A percentile compares a stretch with the other conserved stretches of the same genome.
Evolutionary conservation across 1,140 invertebrate species (phyloP).

Genomic region (Calephelis virginiensis): DNA sequence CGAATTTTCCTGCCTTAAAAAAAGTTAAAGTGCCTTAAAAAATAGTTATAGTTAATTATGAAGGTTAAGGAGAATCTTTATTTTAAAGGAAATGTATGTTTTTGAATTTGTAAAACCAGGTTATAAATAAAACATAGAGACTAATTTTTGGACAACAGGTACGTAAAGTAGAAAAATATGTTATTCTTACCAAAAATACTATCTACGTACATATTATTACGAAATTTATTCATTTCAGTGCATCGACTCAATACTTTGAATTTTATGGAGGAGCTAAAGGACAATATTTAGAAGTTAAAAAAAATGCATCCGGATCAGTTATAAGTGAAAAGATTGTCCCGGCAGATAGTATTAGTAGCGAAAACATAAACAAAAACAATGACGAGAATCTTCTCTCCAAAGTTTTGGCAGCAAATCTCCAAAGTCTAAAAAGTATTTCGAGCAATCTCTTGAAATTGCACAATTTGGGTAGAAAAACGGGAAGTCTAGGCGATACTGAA

Average conservation of each 20-base stretch:
- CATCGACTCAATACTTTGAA: constrained; percentile 64
- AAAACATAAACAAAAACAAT: constrained; percentile 58
- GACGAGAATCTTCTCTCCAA: constrained; percentile 56
- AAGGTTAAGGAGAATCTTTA: too few relatives aligned
- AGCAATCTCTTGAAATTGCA: constrained; percentile 49
- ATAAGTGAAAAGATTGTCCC: constrained; percentile 74
- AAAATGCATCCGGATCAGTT: constrained; percentile 74
- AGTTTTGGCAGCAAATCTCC: constrained; percentile 54
- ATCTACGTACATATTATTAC: too few relatives aligned
- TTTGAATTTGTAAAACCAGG: too few relatives aligned
- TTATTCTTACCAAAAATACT: too few relatives aligned
- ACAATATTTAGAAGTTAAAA: constrained; percentile 80
- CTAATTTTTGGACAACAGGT: too few relatives aligned
- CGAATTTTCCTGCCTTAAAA: too few relatives aligned
- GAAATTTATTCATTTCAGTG: constrained; percentile 30
- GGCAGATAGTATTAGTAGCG: constrained; percentile 60
- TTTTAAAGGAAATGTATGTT: too few relatives aligned
- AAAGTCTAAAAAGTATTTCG: constrained; percentile 46
- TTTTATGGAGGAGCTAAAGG: constrained; percentile 85
- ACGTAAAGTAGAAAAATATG: too few relatives aligned
- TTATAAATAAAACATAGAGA: too few relatives aligned
- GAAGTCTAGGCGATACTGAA: constrained; percentile 42
- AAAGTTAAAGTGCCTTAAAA: too few relatives aligned
- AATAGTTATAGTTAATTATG: too few relatives aligned
- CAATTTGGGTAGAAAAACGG: constrained; percentile 55